phyloP scores from a whole-genome alignment of 2,113 vertebrate species.

The Thryonomys swinderianus region DNA sequence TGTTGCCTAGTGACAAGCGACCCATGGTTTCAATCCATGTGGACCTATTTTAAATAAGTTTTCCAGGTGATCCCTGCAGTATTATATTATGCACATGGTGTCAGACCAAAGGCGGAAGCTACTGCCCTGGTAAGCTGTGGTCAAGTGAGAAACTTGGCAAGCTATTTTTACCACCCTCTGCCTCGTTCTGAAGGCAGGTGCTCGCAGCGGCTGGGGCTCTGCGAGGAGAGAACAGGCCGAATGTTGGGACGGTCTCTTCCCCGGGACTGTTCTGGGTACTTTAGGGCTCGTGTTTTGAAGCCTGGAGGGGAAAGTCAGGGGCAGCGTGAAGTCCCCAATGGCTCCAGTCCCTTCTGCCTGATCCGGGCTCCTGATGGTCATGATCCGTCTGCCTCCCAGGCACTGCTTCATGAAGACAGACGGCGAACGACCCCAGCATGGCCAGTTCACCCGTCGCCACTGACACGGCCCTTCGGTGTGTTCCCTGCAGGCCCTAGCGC shows the following conservation, averaged over 20 bases:
- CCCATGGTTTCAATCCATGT: neutral
- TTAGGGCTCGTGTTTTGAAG: neutral
- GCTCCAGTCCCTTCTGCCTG: neutral
- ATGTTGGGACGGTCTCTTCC: neutral
- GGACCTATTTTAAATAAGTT: neutral
- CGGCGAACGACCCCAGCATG: neutral
- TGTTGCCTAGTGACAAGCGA: neutral
- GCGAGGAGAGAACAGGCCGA: neutral
- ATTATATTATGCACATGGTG: neutral
- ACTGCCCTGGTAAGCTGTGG: neutral
- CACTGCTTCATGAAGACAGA: neutral
- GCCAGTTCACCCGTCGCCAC: neutral
- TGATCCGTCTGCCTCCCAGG: neutral
- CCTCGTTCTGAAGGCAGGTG: neutral
- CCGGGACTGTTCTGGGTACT: neutral
- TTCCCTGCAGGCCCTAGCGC: neutral
- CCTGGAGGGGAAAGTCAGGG: neutral
- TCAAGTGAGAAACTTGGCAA: neutral
- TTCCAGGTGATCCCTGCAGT: neutral
- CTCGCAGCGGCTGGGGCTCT: neutral
- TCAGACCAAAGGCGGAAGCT: neutral
- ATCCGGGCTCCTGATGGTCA: neutral
- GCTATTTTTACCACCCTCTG: neutral
- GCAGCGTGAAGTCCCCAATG: neutral
- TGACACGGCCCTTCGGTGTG: neutral